Evolutionary conservation across 2,888 invertebrate species (phyloP).

Genomic region (Latrodectus hesperus): DNA sequence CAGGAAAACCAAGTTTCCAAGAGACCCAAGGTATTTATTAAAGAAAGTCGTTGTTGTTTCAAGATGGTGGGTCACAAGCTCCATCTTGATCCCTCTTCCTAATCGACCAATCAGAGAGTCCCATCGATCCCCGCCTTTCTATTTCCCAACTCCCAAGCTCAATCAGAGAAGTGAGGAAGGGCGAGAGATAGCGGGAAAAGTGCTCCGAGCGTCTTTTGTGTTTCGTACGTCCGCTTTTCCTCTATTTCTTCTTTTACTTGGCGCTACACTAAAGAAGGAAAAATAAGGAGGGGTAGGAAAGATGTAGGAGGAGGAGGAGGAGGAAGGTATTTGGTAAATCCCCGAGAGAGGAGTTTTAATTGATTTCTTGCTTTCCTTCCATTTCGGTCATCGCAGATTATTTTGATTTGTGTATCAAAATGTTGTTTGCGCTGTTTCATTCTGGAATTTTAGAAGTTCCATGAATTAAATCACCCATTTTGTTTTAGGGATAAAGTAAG

Average conservation of each 20-base stretch:
- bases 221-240: conserved; percentile 1
- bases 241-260: conserved; percentile 20
- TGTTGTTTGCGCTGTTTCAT: too few species aligned
- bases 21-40: background rate
- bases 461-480: too few species aligned
- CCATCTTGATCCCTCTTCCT: conserved; percentile 43
- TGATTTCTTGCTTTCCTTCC: conserved; percentile 46
- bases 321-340: conserved; percentile 10
- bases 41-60: conserved; percentile 34
- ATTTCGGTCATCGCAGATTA: conserved; percentile 16
- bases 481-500: too few species aligned
- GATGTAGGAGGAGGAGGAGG: background rate
- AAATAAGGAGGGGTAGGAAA: background rate
- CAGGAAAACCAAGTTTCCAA: background rate
- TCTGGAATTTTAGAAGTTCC: too few species aligned
- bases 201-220: conserved; percentile 32
- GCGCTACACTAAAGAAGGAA: background rate
- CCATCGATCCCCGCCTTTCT: conserved; percentile 39
- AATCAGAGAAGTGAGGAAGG: conserved; percentile 6
- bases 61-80: conserved; percentile 40
- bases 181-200: conserved; percentile 17
- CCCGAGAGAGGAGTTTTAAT: conserved; percentile 47
- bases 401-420: conserved; percentile 41
- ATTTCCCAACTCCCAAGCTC: conserved; percentile 13
- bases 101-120: conserved; percentile 41